Percentiles rank a stretch among this genome's conserved stretches.
These are phyloP conservation scores for Tonatia bakeri DNA, from an alignment of 2,113 vertebrate species.

Conservation along the genomic window DNA sequence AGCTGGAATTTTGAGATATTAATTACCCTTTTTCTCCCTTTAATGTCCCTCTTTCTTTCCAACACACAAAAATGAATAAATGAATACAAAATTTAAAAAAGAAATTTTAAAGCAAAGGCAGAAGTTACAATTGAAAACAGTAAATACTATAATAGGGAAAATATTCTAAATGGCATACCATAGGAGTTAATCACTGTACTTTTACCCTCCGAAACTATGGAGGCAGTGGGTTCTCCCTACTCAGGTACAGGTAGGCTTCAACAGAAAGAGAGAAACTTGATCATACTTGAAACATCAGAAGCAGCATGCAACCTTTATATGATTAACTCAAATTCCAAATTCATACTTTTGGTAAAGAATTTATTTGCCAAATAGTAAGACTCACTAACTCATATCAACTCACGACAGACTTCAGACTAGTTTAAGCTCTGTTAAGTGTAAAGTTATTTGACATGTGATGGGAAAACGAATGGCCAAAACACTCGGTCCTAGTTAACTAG, in stretches of 20 bases:
- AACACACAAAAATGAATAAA: not conserved
- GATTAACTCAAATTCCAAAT: slow-evolving; percentile 48
- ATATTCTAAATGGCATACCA: slow-evolving; percentile 81
- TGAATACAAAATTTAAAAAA: not conserved
- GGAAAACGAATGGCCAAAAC: not conserved
- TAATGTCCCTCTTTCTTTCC: not conserved
- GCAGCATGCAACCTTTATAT: slow-evolving; percentile 56
- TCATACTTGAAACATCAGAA: slow-evolving; percentile 75
- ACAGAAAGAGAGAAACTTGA: slow-evolving; percentile 82
- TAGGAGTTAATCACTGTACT: slow-evolving; percentile 80
- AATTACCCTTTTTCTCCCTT: not conserved
- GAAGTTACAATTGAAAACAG: slow-evolving; percentile 54
- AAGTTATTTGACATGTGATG: not conserved
- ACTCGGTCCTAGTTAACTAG: not conserved
- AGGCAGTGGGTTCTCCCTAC: slow-evolving; percentile 80
- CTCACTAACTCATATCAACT: not conserved
- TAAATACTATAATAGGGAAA: slow-evolving; percentile 70
- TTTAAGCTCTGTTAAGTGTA: not conserved
- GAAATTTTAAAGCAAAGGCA: slow-evolving; percentile 50
- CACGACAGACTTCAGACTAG: not conserved
- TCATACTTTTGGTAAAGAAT: slow-evolving; percentile 30
- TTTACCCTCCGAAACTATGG: slow-evolving; percentile 82
- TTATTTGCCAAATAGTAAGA: slow-evolving; percentile 36
- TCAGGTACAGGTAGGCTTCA: slow-evolving; percentile 81
- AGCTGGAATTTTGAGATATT: not conserved